A percentile compares a stretch with the other conserved stretches of the same genome.
Evolutionary conservation across 2,797 vertebrate species (phyloP).

Genomic region (Halcyon badia): DNA sequence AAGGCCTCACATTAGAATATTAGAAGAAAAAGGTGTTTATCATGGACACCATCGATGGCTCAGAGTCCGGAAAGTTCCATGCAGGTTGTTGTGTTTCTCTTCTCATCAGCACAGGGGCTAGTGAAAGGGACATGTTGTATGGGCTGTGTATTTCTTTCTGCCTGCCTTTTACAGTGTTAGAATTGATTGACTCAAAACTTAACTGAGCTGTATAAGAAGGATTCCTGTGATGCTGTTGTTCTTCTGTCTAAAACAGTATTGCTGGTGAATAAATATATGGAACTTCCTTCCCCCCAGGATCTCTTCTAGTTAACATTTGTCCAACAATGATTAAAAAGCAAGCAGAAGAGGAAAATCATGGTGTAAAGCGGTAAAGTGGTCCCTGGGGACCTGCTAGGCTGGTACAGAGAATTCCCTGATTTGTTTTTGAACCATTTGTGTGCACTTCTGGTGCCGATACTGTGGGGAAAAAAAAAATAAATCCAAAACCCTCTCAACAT

Average conservation of each 20-base stretch:
- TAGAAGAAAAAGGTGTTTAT: neutral
- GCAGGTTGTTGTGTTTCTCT: neutral
- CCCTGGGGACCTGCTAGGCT: neutral
- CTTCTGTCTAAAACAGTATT: neutral
- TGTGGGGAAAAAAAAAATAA: neutral
- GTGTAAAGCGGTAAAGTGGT: neutral
- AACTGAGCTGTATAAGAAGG: neutral
- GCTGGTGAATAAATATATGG: neutral
- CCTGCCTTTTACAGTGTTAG: neutral
- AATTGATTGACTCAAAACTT: neutral
- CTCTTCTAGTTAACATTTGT: neutral
- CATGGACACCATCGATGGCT: rapidly evolving
- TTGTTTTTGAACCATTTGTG: neutral
- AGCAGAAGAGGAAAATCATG: neutral
- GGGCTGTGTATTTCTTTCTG: neutral
- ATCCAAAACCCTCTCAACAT: slow-evolving; percentile 45
- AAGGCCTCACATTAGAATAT: neutral
- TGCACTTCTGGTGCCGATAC: neutral
- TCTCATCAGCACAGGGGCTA: neutral
- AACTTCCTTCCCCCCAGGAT: rapidly evolving
- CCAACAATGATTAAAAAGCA: neutral
- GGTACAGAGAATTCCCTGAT: neutral
- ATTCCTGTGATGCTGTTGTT: neutral
- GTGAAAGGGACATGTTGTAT: neutral
- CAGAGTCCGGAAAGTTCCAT: neutral